Conservation (phyloP, 2,797 vertebrate species). For the Sphaeramia orbicularis region DNA sequence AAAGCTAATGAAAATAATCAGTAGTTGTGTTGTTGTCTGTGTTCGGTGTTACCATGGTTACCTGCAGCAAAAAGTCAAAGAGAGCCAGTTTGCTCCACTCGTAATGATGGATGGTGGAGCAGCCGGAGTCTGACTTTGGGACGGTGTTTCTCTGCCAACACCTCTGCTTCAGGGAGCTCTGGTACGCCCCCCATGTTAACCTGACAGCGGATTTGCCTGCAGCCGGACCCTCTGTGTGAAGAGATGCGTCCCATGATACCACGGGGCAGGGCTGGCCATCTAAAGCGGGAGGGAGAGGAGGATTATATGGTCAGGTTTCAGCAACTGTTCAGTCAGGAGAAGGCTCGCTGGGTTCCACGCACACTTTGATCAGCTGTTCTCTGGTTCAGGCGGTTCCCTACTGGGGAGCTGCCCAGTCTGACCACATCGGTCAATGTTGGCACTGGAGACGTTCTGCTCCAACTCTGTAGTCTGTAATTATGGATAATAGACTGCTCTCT, state of each 20-base stretch:
- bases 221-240: conserved; percentile 82
- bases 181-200: conserved; percentile 92
- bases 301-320: conserved; percentile 31
- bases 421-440: background rate
- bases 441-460: background rate
- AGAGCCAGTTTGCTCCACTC: conserved; percentile 96
- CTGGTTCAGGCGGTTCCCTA: conserved; percentile 1
- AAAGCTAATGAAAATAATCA: background rate
- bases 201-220: conserved; percentile 83
- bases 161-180: conserved; percentile 88
- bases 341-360: background rate
- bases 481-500: background rate
- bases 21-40: background rate
- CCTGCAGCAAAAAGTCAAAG: conserved; percentile 97
- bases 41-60: conserved; percentile 51
- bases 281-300: conserved; percentile 67
- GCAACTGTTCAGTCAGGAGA: conserved; percentile 20
- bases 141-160: conserved; percentile 91
- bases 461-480: background rate
- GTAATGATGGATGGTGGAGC: conserved; percentile 90
- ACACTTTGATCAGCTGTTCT: background rate
- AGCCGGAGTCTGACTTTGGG: conserved; percentile 89
- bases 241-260: conserved; percentile 90
- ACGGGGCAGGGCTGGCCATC: conserved; percentile 88
- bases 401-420: background rate